Base-by-base conservation (phyloP, 2,113 vertebrate genomes). In the Vulpes ferrilata region DNA sequence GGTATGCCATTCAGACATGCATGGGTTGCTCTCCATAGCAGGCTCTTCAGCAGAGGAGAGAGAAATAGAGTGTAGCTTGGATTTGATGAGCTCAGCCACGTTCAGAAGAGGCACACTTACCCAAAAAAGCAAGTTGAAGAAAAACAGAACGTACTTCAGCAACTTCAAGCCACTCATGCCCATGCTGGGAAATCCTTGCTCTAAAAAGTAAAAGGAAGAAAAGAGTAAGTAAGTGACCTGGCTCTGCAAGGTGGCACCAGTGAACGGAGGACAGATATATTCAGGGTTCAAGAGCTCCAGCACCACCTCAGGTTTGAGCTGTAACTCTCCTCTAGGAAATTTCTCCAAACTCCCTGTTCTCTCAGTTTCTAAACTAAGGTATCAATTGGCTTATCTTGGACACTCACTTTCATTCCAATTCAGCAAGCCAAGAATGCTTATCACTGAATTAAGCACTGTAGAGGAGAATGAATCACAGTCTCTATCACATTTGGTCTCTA, bases 81-180 rank as follows among this genome's bases (percentile, higher is more conserved):
- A 4, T 5, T 6, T 30, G 6, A 11, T 59, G 76, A 83, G 30
- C 85, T 82, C 27, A 85, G 15, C 5, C 35, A 65, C 35, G 3
- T 9, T 86, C 71, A 90, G 19, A 88, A 84, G 71, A 95, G 30
- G 84, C 3, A 65, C 9, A 97, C 98, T 98, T 98, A 98, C 98
- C 98, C 98, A 98, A 95, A 98, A 98, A 38, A 98, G 64, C 78
- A 98, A 93, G 84, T 98, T 98, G 97, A 98, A 98, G 90, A 86
- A 90, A 96, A 98, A 98, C 62, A 98, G 95, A 59, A 98, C 79
- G 90, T 98, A 98, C 43, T 98, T 98, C 92, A 98, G 95, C 30
- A 97, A 20, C 93, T 97, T 98, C 78, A 98, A 87, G 62, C 76
- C 98, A 92, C 97, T 98, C 76, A 97, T 91, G 17, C 98, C 88